Conservation (phyloP, 2,797 vertebrate species). For the Chaenodraco wilsoni region DNA sequence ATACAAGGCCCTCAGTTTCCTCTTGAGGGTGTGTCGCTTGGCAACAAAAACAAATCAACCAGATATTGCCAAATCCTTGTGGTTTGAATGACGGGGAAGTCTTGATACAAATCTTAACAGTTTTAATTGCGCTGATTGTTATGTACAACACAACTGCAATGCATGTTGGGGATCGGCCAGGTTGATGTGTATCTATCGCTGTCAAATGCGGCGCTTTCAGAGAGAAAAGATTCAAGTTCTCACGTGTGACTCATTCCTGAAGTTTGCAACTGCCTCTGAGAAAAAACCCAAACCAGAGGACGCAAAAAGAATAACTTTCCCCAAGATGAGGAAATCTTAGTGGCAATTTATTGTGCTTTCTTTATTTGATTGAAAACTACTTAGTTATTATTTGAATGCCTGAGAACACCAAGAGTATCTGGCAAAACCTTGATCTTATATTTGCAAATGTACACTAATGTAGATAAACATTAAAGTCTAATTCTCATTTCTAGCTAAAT, state of each 20-base stretch:
- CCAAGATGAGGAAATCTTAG: background rate
- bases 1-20: slow-evolving; percentile 43
- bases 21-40: slow-evolving; percentile 36
- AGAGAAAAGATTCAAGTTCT: background rate
- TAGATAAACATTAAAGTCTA: too few relatives aligned
- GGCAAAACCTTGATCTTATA: background rate
- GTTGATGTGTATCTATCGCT: background rate
- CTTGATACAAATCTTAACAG: background rate
- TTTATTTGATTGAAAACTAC: too few relatives aligned
- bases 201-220: background rate
- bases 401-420: background rate
- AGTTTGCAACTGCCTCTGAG: background rate
- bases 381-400: background rate
- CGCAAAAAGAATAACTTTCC: background rate
- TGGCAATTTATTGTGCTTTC: background rate
- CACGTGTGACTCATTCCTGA: background rate
- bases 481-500: too few relatives aligned
- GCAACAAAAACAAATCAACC: slow-evolving; percentile 32
- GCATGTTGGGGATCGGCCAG: background rate
- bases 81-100: background rate
- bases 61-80: slow-evolving; percentile 5
- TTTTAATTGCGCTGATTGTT: background rate
- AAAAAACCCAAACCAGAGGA: background rate
- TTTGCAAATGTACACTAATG: too few relatives aligned
- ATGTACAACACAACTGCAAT: background rate